Percentiles rank a stretch among this genome's conserved stretches.
Conservation (phyloP, 2,797 vertebrate species). For the Crenuchus spilurus region DNA sequence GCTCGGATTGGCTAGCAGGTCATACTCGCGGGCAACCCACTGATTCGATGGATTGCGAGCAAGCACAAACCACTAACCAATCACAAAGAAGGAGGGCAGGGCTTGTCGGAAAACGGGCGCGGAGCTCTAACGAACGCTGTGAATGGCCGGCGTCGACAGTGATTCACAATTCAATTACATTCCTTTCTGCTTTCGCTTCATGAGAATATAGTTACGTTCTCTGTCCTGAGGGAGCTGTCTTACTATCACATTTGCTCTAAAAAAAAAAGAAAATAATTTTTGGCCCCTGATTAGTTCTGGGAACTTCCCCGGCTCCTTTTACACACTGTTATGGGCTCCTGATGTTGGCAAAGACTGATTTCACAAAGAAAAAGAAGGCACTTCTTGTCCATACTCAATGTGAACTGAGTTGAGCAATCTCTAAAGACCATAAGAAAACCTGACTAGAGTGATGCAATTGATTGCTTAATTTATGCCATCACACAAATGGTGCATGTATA, state of each 20-base stretch:
- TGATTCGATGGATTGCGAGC: neutral
- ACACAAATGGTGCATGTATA: neutral
- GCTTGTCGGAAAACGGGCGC: neutral
- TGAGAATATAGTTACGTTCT: constrained; percentile 46
- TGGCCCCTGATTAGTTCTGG: constrained; percentile 22
- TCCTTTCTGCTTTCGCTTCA: constrained; percentile 38
- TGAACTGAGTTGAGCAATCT: constrained; percentile 40
- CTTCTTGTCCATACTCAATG: constrained; percentile 27
- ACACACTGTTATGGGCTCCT: constrained; percentile 8
- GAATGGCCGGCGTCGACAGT: constrained; percentile 74
- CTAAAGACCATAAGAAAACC: neutral
- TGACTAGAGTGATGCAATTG: constrained; percentile 32
- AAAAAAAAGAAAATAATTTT: constrained; percentile 16
- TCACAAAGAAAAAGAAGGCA: constrained; percentile 44
- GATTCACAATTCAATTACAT: constrained; percentile 80
- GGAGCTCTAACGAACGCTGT: constrained; percentile 55
- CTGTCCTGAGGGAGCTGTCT: constrained; percentile 9
- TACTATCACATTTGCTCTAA: constrained; percentile 23
- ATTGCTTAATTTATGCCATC: constrained; percentile 39
- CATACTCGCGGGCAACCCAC: neutral
- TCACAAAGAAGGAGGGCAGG: neutral
- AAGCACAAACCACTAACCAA: neutral
- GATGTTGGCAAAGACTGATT: constrained; percentile 49
- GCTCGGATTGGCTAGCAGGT: neutral
- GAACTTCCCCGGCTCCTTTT: constrained; percentile 34